Evolutionary conservation across 2,113 vertebrate species (phyloP).

Genomic region (Vulpes lagopus): DNA sequence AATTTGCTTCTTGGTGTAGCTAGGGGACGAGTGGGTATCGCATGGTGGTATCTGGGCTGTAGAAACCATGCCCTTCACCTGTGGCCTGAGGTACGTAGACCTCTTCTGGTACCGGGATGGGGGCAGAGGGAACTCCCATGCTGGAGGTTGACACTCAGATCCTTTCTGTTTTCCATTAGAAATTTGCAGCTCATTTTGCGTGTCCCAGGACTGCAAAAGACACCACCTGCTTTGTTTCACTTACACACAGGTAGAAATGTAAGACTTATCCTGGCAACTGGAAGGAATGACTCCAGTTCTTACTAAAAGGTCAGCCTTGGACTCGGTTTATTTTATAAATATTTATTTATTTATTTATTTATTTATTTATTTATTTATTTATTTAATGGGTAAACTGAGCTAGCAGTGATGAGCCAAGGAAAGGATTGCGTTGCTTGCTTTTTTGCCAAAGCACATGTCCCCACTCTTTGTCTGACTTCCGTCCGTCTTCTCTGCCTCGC

Average conservation of each 20-base stretch:
- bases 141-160: background rate
- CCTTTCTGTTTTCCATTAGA: background rate
- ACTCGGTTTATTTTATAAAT: background rate
- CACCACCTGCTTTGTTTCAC: background rate
- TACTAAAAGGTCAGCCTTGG: background rate
- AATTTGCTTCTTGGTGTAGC: slow-evolving; percentile 45
- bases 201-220: background rate
- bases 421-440: background rate
- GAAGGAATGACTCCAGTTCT: slow-evolving; percentile 22
- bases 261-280: background rate
- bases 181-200: background rate
- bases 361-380: background rate
- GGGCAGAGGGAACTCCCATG: background rate
- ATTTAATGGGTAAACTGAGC: background rate
- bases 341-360: background rate
- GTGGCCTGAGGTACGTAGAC: rapidly evolving
- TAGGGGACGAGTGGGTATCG: background rate
- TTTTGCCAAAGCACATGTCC: slow-evolving; percentile 7
- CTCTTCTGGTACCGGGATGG: background rate
- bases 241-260: background rate
- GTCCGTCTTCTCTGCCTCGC: background rate
- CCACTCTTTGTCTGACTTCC: slow-evolving; percentile 40
- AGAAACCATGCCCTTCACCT: background rate
- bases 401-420: background rate
- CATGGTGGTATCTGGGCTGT: background rate